A percentile compares a stretch with the other conserved stretches of the same genome.
Conservation (phyloP, 1,140 invertebrate genomes). For the Tetramorium parvispinum region DNA sequence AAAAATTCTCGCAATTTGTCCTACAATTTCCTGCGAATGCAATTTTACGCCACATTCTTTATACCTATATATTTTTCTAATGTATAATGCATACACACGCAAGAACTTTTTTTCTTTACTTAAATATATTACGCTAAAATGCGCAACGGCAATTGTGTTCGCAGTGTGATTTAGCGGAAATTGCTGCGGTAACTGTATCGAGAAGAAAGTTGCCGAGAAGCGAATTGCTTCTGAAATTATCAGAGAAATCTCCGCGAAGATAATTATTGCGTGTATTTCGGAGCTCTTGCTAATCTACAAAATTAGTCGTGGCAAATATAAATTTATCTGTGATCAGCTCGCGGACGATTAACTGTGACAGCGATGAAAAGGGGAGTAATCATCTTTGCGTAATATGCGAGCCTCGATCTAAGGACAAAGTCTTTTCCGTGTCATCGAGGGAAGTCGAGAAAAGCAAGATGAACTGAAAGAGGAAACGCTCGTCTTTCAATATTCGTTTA, state of each 20-base stretch:
- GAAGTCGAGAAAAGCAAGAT: background rate
- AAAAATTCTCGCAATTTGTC: background rate
- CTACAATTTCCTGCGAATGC: background rate
- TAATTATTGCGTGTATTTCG: slow-evolving; percentile 4
- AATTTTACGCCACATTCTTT: background rate
- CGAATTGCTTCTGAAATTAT: slow-evolving; percentile 21
- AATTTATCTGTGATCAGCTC: slow-evolving; percentile 15
- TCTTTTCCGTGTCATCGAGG: background rate
- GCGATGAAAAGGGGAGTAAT: background rate
- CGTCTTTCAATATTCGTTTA: background rate
- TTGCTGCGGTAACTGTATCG: background rate
- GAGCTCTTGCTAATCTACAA: slow-evolving; percentile 11
- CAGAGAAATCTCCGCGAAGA: slow-evolving; percentile 3
- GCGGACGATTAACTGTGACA: background rate
- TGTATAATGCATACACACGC: background rate
- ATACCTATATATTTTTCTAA: background rate
- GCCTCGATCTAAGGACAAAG: background rate
- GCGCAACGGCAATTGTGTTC: background rate
- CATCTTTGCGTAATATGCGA: background rate
- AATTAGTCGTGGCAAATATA: background rate
- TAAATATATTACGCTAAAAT: background rate
- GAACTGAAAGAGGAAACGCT: background rate
- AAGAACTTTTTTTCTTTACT: background rate
- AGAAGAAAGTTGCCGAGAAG: slow-evolving; percentile 13
- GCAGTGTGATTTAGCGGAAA: background rate